phyloP scores from a whole-genome alignment of 2,113 vertebrate genomes.

The Otus sunia region DNA sequence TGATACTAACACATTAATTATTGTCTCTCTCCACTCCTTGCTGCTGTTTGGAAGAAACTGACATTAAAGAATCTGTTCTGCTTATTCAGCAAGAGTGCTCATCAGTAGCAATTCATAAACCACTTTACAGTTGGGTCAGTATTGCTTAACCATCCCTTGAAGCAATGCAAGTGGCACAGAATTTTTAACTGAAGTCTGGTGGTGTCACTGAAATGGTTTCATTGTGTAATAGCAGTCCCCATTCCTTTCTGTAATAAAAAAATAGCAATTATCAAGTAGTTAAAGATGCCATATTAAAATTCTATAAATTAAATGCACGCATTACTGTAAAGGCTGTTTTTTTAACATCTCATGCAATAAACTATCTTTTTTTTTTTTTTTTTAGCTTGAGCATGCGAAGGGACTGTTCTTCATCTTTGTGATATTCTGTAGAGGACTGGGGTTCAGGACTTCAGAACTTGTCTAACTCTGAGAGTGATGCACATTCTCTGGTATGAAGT shows the following conservation, averaged over 20 bases:
- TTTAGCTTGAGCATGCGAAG: neutral
- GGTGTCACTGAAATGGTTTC: neutral
- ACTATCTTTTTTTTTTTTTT: neutral
- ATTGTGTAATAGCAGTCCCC: neutral
- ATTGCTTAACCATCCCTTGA: neutral
- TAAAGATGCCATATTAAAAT: neutral
- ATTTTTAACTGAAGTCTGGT: conserved; percentile 49
- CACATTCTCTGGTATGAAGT: neutral
- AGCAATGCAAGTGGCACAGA: neutral
- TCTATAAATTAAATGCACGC: neutral
- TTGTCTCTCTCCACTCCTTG: neutral
- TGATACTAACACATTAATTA: conserved; percentile 25
- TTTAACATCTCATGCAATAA: neutral
- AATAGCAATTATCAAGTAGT: neutral
- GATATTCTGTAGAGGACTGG: neutral
- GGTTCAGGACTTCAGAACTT: neutral
- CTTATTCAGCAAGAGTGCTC: conserved; percentile 47
- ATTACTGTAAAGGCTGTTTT: neutral
- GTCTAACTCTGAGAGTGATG: neutral
- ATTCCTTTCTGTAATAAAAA: neutral
- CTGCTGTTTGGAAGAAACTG: neutral
- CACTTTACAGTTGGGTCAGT: neutral
- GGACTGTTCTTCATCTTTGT: neutral
- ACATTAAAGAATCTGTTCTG: conserved; percentile 17
- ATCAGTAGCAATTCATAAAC: neutral